Conservation (phyloP, 2,797 vertebrate genomes). For the Typhlichthys eigenmanni region DNA sequence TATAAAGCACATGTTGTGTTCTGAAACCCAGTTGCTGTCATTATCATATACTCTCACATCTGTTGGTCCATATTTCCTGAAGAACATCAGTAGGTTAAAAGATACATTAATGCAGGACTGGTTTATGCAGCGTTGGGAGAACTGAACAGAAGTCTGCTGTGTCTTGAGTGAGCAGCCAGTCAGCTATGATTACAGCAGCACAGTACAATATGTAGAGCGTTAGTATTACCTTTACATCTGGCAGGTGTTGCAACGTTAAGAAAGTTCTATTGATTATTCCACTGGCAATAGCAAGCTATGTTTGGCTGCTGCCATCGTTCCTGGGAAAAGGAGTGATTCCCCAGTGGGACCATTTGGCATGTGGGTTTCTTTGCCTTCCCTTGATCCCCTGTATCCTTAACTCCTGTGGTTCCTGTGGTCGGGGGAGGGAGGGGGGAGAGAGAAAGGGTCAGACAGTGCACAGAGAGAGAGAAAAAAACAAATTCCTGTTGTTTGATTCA, state of each 20-base stretch:
- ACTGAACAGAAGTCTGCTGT: constrained; percentile 56
- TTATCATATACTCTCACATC: too few relatives aligned
- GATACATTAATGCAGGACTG: constrained; percentile 50
- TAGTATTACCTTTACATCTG: constrained; percentile 62
- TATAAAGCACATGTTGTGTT: constrained; percentile 21
- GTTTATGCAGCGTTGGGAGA: constrained; percentile 46
- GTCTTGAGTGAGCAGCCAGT: constrained; percentile 60
- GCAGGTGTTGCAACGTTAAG: constrained; percentile 54
- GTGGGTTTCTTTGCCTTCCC: constrained; percentile 31
- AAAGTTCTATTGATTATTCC: constrained; percentile 11
- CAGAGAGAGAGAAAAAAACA: constrained; percentile 57
- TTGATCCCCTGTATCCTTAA: constrained; percentile 52
- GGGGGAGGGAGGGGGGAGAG: constrained; percentile 2
- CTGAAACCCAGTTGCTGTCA: background rate
- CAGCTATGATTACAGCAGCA: constrained; percentile 45
- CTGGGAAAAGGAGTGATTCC: constrained; percentile 36
- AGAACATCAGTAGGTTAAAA: constrained; percentile 1
- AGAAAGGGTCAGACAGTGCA: constrained; percentile 43
- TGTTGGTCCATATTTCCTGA: constrained; percentile 26
- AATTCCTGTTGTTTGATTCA: constrained; percentile 62
- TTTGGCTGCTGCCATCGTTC: constrained; percentile 40
- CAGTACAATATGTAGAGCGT: constrained; percentile 42
- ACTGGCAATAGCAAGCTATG: constrained; percentile 14
- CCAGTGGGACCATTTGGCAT: background rate
- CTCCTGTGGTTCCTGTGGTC: constrained; percentile 53